Base-by-base conservation (phyloP, 2,797 vertebrate genomes). In the Prunella strophiata region DNA sequence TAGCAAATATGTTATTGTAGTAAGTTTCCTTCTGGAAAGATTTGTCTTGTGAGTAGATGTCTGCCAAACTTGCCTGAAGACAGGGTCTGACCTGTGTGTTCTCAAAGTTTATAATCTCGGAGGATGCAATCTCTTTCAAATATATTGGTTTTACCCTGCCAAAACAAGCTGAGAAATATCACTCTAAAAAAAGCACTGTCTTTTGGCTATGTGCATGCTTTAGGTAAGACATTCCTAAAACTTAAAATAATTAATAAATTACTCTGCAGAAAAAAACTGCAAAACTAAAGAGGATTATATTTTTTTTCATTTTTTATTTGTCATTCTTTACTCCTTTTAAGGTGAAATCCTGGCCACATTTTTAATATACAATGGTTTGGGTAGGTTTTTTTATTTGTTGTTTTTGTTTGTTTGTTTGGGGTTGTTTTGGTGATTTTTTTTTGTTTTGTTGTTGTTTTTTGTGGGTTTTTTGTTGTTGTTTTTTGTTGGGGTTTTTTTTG, bases 111-210 rank as follows among this genome's bases (percentile, higher is more conserved):
- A 40, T 78, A 68, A 88, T 50, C 47, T 48, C 1, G 0, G 14
- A 43, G 52, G 65, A 77, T 70, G 18, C 14, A 71, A 71, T 34
- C 27, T 30, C 51, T 94, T 78, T 81, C 16, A 94, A 87, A 55
- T 32, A 29, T 7, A 58, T 78, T 55, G 27, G 34, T 17, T 88
- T 85, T 83, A 62, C 21, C 9, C 55, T 84, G 59, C 73, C 38
- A 86, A 96, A 95, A 94, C 42, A 79, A 88, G 22, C 63, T 76
- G 70, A 93, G 71, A 96, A 93, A 89, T 66, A 82, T 63, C 29
- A 61, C 38, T 70, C 51, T 74, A 74, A 94, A 96, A 96, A 86
- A 80, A 95, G 7, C 8, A 58, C 70, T 70, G 22, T 75, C 45
- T 90, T 92, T 87, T 95, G 88, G 72, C 9, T 81, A 19, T 63